A percentile compares a stretch with the other conserved stretches of the same genome.
Conservation (phyloP, 53 echinoderm and acorn worm species). For the Temnopleurus reevesii region DNA sequence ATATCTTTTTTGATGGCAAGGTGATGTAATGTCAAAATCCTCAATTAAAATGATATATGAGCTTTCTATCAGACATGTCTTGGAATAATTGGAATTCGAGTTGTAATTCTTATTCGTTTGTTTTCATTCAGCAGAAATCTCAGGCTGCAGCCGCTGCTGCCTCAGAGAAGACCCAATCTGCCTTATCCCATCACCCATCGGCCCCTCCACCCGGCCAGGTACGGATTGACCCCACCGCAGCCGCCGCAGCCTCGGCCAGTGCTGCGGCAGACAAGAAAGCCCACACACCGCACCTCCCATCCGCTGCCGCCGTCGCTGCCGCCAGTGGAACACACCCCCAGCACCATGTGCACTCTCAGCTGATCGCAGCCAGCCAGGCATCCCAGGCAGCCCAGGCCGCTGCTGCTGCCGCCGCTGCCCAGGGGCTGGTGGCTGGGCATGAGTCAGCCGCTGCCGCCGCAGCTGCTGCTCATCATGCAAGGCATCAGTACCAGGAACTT, state of each 20-base stretch:
- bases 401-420: conserved; percentile 29
- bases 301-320: neutral
- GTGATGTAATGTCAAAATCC: no score
- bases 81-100: no score
- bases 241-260: neutral
- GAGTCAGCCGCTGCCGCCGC: conserved; percentile 72
- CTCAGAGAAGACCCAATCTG: conserved; percentile 10
- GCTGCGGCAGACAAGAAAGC: conserved; percentile 29
- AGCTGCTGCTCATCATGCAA: conserved; percentile 69
- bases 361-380: conserved; percentile 3
- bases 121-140: conserved; percentile 31
- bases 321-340: neutral
- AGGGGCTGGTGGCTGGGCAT: conserved; percentile 58
- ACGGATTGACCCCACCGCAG: neutral
- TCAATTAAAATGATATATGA: no score
- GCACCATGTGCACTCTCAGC: neutral
- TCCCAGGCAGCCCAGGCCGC: neutral
- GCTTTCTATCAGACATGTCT: no score
- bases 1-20: no score
- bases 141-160: conserved; percentile 32
- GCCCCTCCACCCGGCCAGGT: conserved; percentile 37
- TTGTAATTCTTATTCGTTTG: no score
- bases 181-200: conserved; percentile 45
- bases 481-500: conserved; percentile 47
- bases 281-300: neutral